phyloP scores from a whole-genome alignment of 92 coral and sea anemone species.

The Phenganax stokvisi region DNA sequence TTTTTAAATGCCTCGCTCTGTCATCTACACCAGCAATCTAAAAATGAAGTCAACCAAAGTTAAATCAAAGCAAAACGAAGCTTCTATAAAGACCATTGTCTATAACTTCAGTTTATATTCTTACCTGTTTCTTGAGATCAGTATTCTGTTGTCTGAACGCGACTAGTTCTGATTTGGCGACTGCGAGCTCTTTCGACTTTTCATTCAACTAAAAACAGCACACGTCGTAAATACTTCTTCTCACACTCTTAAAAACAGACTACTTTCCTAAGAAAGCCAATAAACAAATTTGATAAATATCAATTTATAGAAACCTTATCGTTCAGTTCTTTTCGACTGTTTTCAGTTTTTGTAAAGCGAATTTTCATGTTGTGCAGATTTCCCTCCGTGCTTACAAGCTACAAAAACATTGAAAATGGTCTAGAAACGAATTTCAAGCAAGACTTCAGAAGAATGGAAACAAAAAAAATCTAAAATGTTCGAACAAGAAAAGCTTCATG shows the following conservation, averaged over 20 bases:
- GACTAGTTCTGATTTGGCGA: slow-evolving; percentile 75
- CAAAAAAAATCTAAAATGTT: neutral
- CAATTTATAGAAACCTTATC: slow-evolving; percentile 61
- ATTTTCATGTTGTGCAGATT: slow-evolving; percentile 80
- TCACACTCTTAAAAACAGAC: neutral
- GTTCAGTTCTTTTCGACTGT: slow-evolving; percentile 87
- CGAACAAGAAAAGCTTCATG: neutral
- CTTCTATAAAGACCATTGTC: no score
- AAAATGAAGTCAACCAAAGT: neutral
- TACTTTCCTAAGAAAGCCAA: neutral
- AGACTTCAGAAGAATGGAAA: neutral
- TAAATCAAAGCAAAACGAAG: neutral
- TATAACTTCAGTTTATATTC: neutral
- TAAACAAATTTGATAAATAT: neutral
- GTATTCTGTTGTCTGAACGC: slow-evolving; percentile 70
- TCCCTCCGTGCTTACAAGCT: slow-evolving; percentile 76
- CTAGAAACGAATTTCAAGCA: neutral
- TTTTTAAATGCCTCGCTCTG: slow-evolving; percentile 58
- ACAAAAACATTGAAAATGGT: neutral
- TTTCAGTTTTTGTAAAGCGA: slow-evolving; percentile 80
- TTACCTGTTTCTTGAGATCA: slow-evolving; percentile 88
- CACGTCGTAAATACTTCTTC: neutral
- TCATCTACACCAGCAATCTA: slow-evolving; percentile 73
- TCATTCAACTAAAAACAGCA: slow-evolving; percentile 58
- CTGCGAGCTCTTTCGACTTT: slow-evolving; percentile 79